Evolutionary conservation across 2,113 vertebrate species (phyloP).

Genomic region (Todiramphus chloris): DNA sequence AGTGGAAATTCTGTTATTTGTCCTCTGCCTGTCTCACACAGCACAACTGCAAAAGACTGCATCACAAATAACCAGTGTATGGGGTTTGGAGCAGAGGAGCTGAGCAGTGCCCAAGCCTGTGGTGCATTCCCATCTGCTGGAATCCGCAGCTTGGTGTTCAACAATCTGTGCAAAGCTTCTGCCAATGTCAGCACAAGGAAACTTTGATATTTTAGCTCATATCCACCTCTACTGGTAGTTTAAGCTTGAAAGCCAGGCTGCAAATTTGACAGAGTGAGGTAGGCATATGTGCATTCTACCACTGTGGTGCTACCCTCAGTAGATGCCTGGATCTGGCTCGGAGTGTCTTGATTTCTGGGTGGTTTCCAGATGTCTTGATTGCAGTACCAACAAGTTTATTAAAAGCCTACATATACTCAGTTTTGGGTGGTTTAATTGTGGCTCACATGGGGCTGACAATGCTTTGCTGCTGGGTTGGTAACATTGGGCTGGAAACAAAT

Average conservation of each 20-base stretch:
- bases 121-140: background rate
- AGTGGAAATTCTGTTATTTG: background rate
- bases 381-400: background rate
- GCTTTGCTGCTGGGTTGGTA: background rate
- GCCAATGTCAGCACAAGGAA: background rate
- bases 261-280: background rate
- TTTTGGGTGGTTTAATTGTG: background rate
- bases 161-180: background rate
- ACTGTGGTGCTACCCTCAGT: background rate
- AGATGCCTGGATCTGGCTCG: background rate
- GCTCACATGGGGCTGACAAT: background rate
- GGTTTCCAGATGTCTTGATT: background rate
- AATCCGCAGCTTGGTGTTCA: background rate
- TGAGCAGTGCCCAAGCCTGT: background rate
- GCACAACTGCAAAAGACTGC: fast-evolving
- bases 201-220: background rate
- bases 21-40: fast-evolving
- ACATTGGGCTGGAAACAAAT: background rate
- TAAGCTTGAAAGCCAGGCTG: background rate
- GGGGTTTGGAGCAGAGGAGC: background rate
- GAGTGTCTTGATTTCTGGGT: background rate
- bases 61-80: background rate
- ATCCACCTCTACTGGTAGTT: background rate
- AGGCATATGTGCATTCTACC: background rate
- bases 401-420: background rate